Percentiles rank a stretch among this genome's conserved stretches.
These are phyloP conservation scores for Huso huso DNA, from an alignment of 2,797 vertebrate species.

Conservation along the genomic window DNA sequence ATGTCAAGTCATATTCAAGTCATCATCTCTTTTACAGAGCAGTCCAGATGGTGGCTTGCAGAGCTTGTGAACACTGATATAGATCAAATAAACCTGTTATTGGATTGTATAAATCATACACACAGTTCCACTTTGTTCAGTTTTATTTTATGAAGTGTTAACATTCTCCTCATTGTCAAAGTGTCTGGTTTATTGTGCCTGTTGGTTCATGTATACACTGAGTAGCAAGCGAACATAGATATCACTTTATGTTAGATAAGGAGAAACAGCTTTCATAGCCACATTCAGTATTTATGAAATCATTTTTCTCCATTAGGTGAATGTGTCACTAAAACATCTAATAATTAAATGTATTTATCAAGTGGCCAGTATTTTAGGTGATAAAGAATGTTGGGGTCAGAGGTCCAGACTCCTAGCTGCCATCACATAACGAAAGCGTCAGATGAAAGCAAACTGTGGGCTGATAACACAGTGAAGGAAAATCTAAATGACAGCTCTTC, in stretches of 20 bases:
- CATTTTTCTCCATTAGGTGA: slow-evolving; percentile 36
- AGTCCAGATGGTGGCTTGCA: background rate
- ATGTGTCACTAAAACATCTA: slow-evolving; percentile 44
- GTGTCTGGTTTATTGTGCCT: background rate
- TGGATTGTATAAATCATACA: slow-evolving; percentile 6
- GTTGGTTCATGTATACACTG: background rate
- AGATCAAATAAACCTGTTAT: slow-evolving; percentile 2
- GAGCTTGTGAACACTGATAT: background rate
- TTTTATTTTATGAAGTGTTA: background rate
- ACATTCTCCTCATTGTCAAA: background rate
- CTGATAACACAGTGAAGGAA: slow-evolving; percentile 34
- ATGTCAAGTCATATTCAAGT: too few relatives aligned
- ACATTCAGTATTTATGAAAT: slow-evolving; percentile 4
- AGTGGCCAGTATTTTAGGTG: slow-evolving; percentile 54
- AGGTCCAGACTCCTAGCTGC: slow-evolving; percentile 51
- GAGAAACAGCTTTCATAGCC: slow-evolving; percentile 13
- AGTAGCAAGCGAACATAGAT: background rate
- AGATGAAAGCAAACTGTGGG: slow-evolving; percentile 55
- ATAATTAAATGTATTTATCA: slow-evolving; percentile 48
- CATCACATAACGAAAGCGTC: slow-evolving; percentile 54
- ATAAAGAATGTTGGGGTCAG: slow-evolving; percentile 51
- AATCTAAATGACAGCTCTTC: slow-evolving; percentile 47
- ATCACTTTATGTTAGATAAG: slow-evolving; percentile 12
- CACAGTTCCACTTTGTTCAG: background rate
- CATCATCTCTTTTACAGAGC: background rate